Percentiles rank a stretch among this genome's conserved stretches.
phyloP scores from a whole-genome alignment of 2,797 vertebrate species.

The Falco biarmicus region DNA sequence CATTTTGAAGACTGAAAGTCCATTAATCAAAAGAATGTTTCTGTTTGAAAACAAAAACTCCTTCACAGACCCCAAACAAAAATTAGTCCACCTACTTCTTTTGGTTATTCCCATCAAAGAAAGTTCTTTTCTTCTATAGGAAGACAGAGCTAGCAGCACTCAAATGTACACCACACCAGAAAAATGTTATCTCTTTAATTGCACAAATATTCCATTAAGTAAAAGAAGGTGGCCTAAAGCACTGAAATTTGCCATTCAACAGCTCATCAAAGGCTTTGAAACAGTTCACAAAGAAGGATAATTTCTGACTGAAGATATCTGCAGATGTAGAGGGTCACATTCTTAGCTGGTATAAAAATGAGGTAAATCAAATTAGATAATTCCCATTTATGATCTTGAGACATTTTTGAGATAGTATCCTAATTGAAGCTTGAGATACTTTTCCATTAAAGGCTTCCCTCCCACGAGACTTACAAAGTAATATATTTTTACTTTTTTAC shows the following conservation, averaged over 20 bases:
- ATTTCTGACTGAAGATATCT: conserved; percentile 34
- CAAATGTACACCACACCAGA: neutral
- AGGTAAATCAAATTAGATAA: neutral
- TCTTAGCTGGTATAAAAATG: conserved; percentile 21
- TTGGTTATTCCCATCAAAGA: neutral
- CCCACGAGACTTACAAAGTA: neutral
- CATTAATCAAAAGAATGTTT: conserved; percentile 22
- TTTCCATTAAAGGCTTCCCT: neutral
- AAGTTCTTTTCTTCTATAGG: neutral
- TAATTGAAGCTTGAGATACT: conserved; percentile 22
- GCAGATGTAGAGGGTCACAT: neutral
- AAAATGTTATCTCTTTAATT: neutral
- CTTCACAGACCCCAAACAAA: neutral
- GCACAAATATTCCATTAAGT: neutral
- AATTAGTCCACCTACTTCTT: neutral
- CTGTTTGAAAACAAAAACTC: conserved; percentile 26
- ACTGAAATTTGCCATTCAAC: neutral
- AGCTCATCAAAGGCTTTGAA: neutral
- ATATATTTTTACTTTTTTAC: neutral
- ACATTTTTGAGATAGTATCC: conserved; percentile 2
- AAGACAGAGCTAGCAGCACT: neutral
- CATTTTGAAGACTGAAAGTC: conserved; percentile 20
- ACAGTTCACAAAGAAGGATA: neutral
- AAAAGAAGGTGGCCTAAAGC: neutral
- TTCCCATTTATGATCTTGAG: conserved; percentile 17